phyloP scores from a whole-genome alignment of 1,140 invertebrate genomes.

The Plodia interpunctella region DNA sequence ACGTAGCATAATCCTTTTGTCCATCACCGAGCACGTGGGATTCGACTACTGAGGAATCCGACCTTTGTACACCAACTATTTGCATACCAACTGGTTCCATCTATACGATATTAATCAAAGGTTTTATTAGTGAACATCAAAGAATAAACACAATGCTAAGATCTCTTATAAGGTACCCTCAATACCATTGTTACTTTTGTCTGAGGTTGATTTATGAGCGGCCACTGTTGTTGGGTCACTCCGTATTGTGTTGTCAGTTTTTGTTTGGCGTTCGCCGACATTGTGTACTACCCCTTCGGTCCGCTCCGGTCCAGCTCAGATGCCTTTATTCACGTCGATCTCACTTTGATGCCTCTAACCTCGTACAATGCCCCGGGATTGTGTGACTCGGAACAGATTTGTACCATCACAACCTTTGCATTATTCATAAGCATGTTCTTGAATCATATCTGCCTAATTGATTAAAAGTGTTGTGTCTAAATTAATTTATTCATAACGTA shows the following conservation, averaged over 20 bases:
- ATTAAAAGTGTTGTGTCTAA: not conserved
- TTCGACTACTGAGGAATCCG: constrained; percentile 56
- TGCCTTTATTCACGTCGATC: constrained; percentile 64
- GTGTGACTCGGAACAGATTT: constrained; percentile 11
- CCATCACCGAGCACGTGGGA: constrained; percentile 60
- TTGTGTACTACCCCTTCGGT: constrained; percentile 67
- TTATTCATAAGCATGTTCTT: not conserved
- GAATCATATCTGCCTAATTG: not conserved
- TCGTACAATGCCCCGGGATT: constrained; percentile 49
- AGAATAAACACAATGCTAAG: constrained; percentile 74
- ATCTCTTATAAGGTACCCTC: constrained; percentile 76
- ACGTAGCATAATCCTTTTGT: constrained; percentile 32
- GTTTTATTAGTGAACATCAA: constrained; percentile 77
- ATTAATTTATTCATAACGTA: not conserved
- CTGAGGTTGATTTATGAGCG: constrained; percentile 74
- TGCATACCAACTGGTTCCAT: constrained; percentile 73
- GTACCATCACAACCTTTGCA: constrained; percentile 12
- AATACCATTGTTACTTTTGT: constrained; percentile 76
- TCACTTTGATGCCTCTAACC: constrained; percentile 65
- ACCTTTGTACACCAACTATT: constrained; percentile 63
- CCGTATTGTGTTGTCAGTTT: constrained; percentile 72
- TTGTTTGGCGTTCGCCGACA: constrained; percentile 71
- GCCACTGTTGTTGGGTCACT: constrained; percentile 74
- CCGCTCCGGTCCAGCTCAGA: constrained; percentile 51
- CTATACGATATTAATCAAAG: constrained; percentile 76